Percentiles rank a stretch among this genome's conserved stretches.
These are phyloP conservation scores for Paralichthys olivaceus DNA, from an alignment of 2,113 vertebrate genomes.

Conservation along the genomic window DNA sequence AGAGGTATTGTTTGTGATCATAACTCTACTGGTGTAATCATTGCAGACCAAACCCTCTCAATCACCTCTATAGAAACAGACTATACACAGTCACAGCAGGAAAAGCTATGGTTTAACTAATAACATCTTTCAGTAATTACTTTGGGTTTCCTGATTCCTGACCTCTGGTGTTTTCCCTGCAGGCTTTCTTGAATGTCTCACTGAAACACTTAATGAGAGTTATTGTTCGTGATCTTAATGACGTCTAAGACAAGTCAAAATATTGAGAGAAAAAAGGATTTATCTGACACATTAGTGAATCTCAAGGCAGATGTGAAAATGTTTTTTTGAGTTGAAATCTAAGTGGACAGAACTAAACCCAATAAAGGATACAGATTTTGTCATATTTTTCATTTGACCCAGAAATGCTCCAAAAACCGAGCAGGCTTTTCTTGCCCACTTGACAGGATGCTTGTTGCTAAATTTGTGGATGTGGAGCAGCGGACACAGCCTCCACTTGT, in stretches of 20 bases:
- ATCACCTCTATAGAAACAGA: background rate
- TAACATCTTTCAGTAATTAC: background rate
- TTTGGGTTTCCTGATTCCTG: background rate
- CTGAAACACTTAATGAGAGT: background rate
- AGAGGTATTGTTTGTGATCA: background rate
- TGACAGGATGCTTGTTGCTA: background rate
- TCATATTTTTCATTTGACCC: slow-evolving; percentile 1
- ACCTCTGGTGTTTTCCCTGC: background rate
- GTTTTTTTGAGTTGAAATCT: background rate
- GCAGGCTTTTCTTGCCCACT: background rate
- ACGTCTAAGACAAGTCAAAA: background rate
- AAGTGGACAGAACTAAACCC: background rate
- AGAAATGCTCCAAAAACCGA: background rate
- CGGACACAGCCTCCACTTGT: background rate
- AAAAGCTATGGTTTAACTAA: background rate
- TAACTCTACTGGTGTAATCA: background rate
- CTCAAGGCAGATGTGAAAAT: background rate
- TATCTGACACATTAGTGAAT: background rate
- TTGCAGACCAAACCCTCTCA: background rate
- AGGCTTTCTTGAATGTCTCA: background rate
- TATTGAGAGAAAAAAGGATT: background rate
- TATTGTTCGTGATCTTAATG: background rate
- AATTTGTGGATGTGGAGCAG: background rate
- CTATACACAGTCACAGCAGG: background rate
- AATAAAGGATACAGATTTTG: background rate